These are phyloP conservation scores for Yponomeuta sedellus DNA, from an alignment of 2,888 invertebrate genomes.

Conservation along the genomic window DNA sequence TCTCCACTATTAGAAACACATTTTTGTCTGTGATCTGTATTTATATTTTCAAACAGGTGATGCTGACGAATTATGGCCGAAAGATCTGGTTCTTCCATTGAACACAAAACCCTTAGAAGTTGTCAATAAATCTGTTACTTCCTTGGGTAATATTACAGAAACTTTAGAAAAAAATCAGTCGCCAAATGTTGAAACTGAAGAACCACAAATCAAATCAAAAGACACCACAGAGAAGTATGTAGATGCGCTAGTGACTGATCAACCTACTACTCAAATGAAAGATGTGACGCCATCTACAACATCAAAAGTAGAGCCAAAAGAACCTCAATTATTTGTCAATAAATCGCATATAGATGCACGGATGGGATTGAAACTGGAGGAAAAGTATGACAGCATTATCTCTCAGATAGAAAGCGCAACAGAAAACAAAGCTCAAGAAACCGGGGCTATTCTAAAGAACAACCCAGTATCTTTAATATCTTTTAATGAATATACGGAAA, in stretches of 20 bases:
- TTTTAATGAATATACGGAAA: neutral
- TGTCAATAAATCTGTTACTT: slow-evolving; percentile 50
- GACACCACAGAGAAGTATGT: neutral
- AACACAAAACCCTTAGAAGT: slow-evolving; percentile 41
- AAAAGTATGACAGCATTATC: neutral
- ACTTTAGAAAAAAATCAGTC: slow-evolving; percentile 35
- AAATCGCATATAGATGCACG: too few relatives aligned
- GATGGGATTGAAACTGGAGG: too few relatives aligned
- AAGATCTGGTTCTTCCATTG: slow-evolving; percentile 27
- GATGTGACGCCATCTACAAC: too few relatives aligned
- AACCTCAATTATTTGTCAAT: too few relatives aligned
- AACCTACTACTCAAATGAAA: neutral
- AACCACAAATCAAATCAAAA: neutral
- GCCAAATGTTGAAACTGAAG: slow-evolving; percentile 1
- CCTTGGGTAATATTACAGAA: slow-evolving; percentile 52
- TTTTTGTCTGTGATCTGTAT: neutral
- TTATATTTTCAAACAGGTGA: slow-evolving; percentile 33
- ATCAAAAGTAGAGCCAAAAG: neutral
- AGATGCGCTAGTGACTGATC: neutral
- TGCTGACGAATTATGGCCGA: slow-evolving; percentile 59
- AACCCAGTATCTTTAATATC: too few relatives aligned
- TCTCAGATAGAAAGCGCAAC: neutral
- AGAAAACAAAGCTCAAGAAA: neutral
- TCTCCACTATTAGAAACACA: too few relatives aligned
- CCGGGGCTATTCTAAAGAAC: neutral